Percentiles rank a stretch among this genome's conserved stretches.
These are phyloP conservation scores for Pseudopleuronectes americanus DNA, from an alignment of 2,797 vertebrate genomes.

Conservation along the genomic window DNA sequence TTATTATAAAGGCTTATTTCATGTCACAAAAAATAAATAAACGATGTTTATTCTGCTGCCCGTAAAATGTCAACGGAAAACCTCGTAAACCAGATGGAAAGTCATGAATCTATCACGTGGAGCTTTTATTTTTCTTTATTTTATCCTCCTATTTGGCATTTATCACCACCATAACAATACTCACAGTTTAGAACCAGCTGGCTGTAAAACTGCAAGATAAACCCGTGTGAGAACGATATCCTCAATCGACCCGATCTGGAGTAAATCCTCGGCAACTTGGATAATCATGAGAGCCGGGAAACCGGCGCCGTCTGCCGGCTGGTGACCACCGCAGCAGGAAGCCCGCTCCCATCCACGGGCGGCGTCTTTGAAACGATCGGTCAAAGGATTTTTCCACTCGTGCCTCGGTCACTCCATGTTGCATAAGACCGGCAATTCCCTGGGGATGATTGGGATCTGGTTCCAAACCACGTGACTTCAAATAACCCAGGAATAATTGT, in stretches of 20 bases:
- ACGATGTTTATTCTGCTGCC: constrained; percentile 24
- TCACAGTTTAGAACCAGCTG: constrained; percentile 26
- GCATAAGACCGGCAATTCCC: constrained; percentile 73
- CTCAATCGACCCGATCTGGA: constrained; percentile 50
- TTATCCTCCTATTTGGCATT: constrained; percentile 35
- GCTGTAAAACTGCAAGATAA: constrained; percentile 21
- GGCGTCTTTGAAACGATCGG: constrained; percentile 61
- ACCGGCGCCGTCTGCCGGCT: constrained; percentile 39
- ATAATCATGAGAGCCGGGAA: constrained; percentile 49
- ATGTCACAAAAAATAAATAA: background rate
- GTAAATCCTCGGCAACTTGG: constrained; percentile 43
- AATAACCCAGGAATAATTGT: constrained; percentile 30
- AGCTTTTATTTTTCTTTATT: background rate
- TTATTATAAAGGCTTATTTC: constrained; percentile 11
- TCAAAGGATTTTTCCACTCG: constrained; percentile 61
- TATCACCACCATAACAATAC: constrained; percentile 33
- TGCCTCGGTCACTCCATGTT: constrained; percentile 46
- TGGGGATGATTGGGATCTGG: constrained; percentile 71
- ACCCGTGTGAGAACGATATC: constrained; percentile 32
- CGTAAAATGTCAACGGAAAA: constrained; percentile 9
- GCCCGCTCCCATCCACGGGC: constrained; percentile 35
- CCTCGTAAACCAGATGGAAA: constrained; percentile 22
- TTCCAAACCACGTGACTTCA: constrained; percentile 43
- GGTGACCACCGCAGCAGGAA: constrained; percentile 39
- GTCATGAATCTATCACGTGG: constrained; percentile 17